phyloP scores from a whole-genome alignment of 2,888 invertebrate genomes.

The Catocala fraxini region DNA sequence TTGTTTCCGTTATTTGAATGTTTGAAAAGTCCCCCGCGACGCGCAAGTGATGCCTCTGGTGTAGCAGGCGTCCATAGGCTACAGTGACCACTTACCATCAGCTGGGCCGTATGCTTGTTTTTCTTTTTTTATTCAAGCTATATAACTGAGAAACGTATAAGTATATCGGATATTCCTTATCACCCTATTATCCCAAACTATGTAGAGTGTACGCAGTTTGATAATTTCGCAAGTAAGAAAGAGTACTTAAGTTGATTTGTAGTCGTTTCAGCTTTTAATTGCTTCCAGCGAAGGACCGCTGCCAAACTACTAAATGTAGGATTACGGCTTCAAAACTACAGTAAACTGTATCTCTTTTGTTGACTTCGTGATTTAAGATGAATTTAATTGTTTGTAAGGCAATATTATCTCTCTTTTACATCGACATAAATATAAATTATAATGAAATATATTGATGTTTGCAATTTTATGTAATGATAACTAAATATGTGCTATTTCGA shows the following conservation, averaged over 20 bases:
- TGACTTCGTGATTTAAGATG: background rate
- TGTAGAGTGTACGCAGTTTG: constrained; percentile 6
- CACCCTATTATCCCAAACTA: constrained; percentile 4
- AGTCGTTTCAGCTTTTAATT: constrained; percentile 31
- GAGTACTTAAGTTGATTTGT: constrained; percentile 40
- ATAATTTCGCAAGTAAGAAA: constrained; percentile 29
- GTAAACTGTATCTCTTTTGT: background rate
- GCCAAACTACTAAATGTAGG: constrained; percentile 25
- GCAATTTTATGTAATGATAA: no score
- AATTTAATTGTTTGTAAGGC: background rate
- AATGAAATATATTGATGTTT: no score
- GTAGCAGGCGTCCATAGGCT: no score
- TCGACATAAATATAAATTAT: no score
- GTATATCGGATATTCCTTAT: background rate
- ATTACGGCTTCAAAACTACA: constrained; percentile 15
- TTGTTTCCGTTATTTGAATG: no score
- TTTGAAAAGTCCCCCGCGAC: no score
- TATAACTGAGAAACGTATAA: no score
- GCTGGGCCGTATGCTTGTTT: no score
- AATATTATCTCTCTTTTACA: background rate
- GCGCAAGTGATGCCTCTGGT: no score
- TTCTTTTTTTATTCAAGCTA: no score
- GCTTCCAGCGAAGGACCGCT: constrained; percentile 18
- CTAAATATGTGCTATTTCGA: no score
- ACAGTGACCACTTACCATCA: no score